These are phyloP conservation scores for Drosophila leonis DNA, from an alignment of 2,888 invertebrate genomes.

Conservation along the genomic window DNA sequence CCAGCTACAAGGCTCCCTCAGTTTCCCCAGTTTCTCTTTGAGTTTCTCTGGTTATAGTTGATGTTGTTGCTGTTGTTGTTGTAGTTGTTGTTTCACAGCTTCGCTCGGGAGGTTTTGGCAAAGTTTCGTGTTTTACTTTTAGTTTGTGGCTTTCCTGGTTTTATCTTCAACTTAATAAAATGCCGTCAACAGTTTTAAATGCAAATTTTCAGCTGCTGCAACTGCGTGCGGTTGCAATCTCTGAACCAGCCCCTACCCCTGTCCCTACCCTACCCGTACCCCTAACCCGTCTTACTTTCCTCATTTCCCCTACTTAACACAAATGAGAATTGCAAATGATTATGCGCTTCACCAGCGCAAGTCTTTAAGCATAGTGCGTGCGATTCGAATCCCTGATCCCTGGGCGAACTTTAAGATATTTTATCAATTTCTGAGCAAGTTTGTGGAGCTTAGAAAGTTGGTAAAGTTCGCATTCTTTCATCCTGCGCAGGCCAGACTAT, in stretches of 20 bases:
- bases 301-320: conserved; percentile 51
- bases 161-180: conserved; percentile 82
- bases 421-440: conserved; percentile 75
- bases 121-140: conserved; percentile 80
- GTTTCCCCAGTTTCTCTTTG: conserved; percentile 37
- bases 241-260: conserved; percentile 26
- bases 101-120: conserved; percentile 71
- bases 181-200: conserved; percentile 82
- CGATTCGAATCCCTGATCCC: conserved; percentile 15
- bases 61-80: conserved; percentile 17
- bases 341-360: conserved; percentile 65
- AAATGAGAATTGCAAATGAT: conserved; percentile 80
- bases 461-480: conserved; percentile 33
- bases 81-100: conserved; percentile 75
- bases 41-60: conserved; percentile 34
- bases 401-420: conserved; percentile 70
- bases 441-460: conserved; percentile 60
- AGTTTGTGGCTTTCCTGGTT: conserved; percentile 82
- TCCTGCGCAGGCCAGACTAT: conserved; percentile 17
- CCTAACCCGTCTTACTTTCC: background rate
- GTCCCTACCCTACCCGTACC: background rate
- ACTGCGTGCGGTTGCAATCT: conserved; percentile 61
- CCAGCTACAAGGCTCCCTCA: conserved; percentile 14
- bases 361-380: conserved; percentile 52
- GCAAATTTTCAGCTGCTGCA: conserved; percentile 74